Evolutionary conservation across 2,888 invertebrate genomes (phyloP), one percentile per base, ranked within the genome.

Genomic region (Gasteruption jaculator): DNA sequence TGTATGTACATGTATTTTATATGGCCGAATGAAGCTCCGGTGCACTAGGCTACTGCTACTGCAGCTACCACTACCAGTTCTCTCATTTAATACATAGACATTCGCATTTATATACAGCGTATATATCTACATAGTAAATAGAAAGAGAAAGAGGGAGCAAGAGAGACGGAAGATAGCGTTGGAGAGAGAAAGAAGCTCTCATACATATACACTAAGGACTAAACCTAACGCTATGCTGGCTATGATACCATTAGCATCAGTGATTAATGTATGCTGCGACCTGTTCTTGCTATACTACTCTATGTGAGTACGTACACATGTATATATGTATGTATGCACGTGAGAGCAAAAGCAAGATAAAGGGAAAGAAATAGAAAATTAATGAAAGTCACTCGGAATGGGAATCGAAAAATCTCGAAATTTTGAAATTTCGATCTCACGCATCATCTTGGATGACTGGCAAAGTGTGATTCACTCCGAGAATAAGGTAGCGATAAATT

Each of bases 161-260:
- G 51, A 44, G 42, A 44, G 46, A 48, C 48, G 48, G 50, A 41
- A 30, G 37, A 34, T 34, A 34, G 25, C 34, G 45, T 18, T 22
- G 21, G 25, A 42, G 20, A 25, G 24, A 22, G 41, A 37, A n/a
- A n/a, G n/a, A n/a, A n/a, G n/a, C n/a, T n/a, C n/a, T n/a, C n/a
- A n/a, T n/a, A n/a, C n/a, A n/a, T n/a, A n/a, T n/a, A n/a, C n/a
- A n/a, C n/a, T 32, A 22, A 35, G 36, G 36, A n/a, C n/a, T n/a
- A n/a, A n/a, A n/a, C n/a, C n/a, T n/a, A n/a, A n/a, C n/a, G 58
- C 59, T 60, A 61, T 54, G 59, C 56, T 48, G 56, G 56, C 63
- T 64, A 60, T 65, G 66, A 67, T 65, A 65, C 65, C 64, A 67
- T 67, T 66, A 67, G 63, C 67, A 65, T 66, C 65, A 49, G 63